Evolutionary conservation across 1,140 invertebrate species (phyloP).

Genomic region (Oryctes rhinoceros): DNA sequence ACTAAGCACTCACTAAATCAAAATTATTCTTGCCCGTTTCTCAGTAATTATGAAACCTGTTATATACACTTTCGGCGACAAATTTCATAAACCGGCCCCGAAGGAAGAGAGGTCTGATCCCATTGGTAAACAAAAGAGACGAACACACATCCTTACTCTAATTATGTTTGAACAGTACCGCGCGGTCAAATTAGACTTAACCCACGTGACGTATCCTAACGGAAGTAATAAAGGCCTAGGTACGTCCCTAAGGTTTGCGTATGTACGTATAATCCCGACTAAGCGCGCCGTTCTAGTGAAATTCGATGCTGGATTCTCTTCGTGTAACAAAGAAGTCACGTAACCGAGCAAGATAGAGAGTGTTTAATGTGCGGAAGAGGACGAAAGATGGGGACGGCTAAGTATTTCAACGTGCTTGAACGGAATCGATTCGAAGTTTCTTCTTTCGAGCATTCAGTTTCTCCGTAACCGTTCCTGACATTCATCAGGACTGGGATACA

Average conservation of each 20-base stretch:
- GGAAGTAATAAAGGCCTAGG: not conserved
- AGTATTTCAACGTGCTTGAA: too few relatives aligned
- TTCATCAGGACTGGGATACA: not conserved
- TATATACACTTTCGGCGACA: not conserved
- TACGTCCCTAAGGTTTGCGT: not conserved
- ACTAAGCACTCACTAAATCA: too few relatives aligned
- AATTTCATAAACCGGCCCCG: not conserved
- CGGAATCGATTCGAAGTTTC: not conserved
- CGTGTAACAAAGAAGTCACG: not conserved
- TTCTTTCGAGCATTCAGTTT: not conserved
- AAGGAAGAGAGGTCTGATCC: not conserved
- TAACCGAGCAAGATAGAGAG: not conserved
- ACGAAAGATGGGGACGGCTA: not conserved
- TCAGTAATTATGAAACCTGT: not conserved
- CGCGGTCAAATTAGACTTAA: not conserved
- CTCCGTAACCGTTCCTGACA: not conserved
- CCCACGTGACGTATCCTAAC: not conserved
- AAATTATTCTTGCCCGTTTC: too few relatives aligned
- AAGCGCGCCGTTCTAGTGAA: not conserved
- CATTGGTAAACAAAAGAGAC: not conserved
- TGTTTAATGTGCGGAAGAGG: not conserved
- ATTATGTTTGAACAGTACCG: constrained; percentile 3
- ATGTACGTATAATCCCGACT: not conserved
- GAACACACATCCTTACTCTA: constrained; percentile 18
- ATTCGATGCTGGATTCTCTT: not conserved